Conservation (phyloP, 1,140 invertebrate genomes). For the Alviniconcha marisindica region DNA sequence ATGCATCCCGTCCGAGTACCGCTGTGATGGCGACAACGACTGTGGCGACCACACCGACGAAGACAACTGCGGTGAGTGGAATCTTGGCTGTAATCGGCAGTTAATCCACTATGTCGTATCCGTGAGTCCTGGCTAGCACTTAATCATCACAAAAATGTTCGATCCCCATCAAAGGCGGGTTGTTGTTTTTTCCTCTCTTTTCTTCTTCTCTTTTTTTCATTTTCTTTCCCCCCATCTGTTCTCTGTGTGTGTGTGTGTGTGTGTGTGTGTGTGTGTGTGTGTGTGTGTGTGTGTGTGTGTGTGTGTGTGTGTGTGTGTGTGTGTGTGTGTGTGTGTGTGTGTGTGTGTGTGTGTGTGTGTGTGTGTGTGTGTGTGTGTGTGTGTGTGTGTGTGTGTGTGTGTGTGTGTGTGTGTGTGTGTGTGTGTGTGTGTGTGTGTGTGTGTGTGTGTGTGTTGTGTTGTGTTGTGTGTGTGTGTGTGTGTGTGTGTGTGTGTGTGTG, state of each 20-base stretch:
- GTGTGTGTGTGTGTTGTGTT: not conserved
- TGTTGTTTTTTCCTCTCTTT: not conserved
- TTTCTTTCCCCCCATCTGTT: no score
- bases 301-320: no score
- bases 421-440: no score
- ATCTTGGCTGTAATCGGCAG: not conserved
- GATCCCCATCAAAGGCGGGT: not conserved
- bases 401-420: no score
- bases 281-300: no score
- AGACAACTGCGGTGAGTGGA: constrained; percentile 54
- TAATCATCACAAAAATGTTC: not conserved
- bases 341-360: not conserved
- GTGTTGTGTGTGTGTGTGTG: no score
- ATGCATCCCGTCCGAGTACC: constrained; percentile 80
- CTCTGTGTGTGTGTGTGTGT: no score
- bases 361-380: no score
- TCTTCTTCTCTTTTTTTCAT: not conserved
- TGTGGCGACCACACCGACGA: constrained; percentile 77
- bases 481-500: not conserved
- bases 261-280: no score
- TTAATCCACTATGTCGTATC: not conserved
- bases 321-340: not conserved
- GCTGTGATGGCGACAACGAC: constrained; percentile 77
- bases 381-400: no score
- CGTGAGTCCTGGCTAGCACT: not conserved